These are phyloP conservation scores for Macrotrachela quadricornifera DNA, from an alignment of 1,140 invertebrate genomes.

Conservation along the genomic window DNA sequence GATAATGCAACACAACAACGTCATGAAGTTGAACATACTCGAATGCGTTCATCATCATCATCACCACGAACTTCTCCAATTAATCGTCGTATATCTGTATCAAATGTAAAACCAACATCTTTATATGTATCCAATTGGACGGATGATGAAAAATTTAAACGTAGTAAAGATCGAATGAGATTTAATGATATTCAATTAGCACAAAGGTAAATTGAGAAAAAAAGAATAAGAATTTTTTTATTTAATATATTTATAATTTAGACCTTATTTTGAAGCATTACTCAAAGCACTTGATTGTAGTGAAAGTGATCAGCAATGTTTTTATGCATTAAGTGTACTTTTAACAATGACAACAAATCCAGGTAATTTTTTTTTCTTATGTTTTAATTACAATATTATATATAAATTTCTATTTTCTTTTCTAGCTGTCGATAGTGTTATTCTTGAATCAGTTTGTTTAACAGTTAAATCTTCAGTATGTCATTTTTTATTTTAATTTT, in stretches of 20 bases:
- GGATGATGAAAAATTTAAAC: slow-evolving; percentile 57
- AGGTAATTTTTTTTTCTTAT: slow-evolving; percentile 44
- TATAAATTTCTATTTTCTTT: neutral
- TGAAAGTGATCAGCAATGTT: slow-evolving; percentile 76
- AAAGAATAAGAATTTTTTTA: slow-evolving; percentile 5
- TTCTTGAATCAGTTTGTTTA: too few relatives aligned
- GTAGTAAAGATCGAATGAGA: too few relatives aligned
- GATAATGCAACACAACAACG: neutral
- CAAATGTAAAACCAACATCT: neutral
- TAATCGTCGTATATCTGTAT: too few relatives aligned
- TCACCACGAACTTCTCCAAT: neutral
- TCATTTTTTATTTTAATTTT: neutral
- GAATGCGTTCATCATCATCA: neutral
- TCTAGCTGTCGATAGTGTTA: too few relatives aligned
- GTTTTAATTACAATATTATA: neutral
- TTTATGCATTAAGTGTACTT: slow-evolving; percentile 72
- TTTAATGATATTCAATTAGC: slow-evolving; percentile 10
- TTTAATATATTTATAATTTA: slow-evolving; percentile 24
- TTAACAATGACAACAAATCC: slow-evolving; percentile 78
- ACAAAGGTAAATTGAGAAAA: slow-evolving; percentile 20
- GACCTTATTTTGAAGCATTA: slow-evolving; percentile 69
- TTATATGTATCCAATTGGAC: slow-evolving; percentile 45
- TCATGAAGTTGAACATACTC: neutral
- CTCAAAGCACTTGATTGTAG: slow-evolving; percentile 52
- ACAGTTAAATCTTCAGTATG: neutral